Percentiles rank a stretch among this genome's conserved stretches.
phyloP scores from a whole-genome alignment of 2,113 vertebrate species.

The Motacilla tschutschensis region DNA sequence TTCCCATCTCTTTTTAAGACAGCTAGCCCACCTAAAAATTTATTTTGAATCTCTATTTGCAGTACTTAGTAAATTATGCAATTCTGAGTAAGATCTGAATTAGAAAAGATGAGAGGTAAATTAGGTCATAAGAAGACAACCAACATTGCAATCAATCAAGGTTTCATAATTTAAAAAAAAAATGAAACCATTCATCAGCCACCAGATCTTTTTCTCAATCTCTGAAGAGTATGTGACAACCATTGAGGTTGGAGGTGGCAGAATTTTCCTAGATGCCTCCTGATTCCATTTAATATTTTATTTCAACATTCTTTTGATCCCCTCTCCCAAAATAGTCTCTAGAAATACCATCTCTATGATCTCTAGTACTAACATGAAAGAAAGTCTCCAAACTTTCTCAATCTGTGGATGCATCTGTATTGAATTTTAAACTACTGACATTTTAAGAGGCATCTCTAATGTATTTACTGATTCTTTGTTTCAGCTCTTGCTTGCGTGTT shows the following conservation, averaged over 20 bases:
- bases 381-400: neutral
- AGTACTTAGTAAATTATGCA: neutral
- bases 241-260: neutral
- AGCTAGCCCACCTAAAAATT: neutral
- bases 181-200: neutral
- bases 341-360: neutral
- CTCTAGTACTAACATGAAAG: neutral
- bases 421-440: neutral
- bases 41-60: neutral
- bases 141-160: neutral
- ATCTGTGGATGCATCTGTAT: neutral
- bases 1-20: neutral
- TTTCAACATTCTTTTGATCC: neutral
- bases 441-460: neutral
- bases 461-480: neutral
- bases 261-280: conserved; percentile 14
- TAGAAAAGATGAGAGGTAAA: conserved; percentile 23
- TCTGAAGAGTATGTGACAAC: conserved; percentile 26
- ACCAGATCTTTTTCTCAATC: neutral
- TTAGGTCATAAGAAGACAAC: conserved; percentile 15
- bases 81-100: neutral
- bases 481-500: neutral
- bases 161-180: neutral
- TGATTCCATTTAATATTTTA: conserved; percentile 13
- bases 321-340: neutral